Base-by-base conservation (phyloP, 2,888 invertebrate genomes). In the Caradrina kadenii region DNA sequence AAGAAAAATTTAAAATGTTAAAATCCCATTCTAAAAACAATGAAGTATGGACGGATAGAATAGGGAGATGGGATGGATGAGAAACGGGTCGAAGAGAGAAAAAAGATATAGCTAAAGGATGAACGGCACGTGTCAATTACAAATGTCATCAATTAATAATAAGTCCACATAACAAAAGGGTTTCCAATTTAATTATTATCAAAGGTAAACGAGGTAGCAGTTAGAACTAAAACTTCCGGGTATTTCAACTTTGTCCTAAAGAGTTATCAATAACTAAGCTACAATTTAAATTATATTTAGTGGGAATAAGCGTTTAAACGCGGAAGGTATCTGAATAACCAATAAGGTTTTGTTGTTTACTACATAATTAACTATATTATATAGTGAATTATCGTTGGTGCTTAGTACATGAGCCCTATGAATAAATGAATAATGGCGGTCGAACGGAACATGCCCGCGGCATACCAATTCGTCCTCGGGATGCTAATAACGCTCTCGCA, bases 351-450 rank as follows among this genome's bases (percentile, higher is more conserved):
- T 52, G 52, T 71, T 67, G 68, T 72, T 70, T 76, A 72, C 26
- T 63, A 83, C 74, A 82, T 76, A 82, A 76, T 76, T 81, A 86
- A 86, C 82, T 87, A 82, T 84, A 88, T 87, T 63, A 67, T 52
- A 69, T 85, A 88, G 89, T 84, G 84, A 90, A 88, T 89, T 90
- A 87, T 84, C 85, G 82, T 80, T 83, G 86, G 86, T 85, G 85
- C 86, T 89, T 88, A 89, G 91, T 90, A 91, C 90, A 91, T 87
- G 89, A 90, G 88, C 88, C 87, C 91, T 90, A 94, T 94, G 94
- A 94, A 93, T 94, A 94, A 94, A 94, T 94, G 94, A 94, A 93
- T 93, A 94, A 94, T 94, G 89, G 89, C 92, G 90, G 91, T 91
- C 89, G 90, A 91, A 88, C 89, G 88, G 86, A 89, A 90, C 89